A percentile compares a stretch with the other conserved stretches of the same genome.
Conservation (phyloP, 2,888 invertebrate species). For the Tenthredo notha region DNA sequence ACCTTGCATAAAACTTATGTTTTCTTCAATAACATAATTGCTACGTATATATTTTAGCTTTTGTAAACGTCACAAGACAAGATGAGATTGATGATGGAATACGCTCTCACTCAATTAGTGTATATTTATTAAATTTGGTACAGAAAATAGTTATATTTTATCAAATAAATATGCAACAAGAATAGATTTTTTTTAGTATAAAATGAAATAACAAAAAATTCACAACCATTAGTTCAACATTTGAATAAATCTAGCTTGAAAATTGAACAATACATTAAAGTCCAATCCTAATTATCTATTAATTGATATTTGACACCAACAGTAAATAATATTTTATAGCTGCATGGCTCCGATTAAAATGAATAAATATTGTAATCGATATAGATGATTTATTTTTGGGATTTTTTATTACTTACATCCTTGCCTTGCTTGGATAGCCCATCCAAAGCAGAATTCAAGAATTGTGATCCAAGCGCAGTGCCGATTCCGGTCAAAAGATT, state of each 20-base stretch:
- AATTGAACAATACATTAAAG: not conserved
- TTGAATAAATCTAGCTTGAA: not conserved
- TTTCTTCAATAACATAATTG: not conserved
- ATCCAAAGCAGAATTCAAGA: constrained; percentile 73
- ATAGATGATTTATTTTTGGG: not conserved
- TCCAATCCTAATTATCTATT: not conserved
- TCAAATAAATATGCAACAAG: not conserved
- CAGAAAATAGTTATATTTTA: not conserved
- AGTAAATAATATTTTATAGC: not conserved
- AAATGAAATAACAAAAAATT: constrained; percentile 16
- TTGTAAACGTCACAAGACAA: not conserved
- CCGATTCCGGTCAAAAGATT: constrained; percentile 72
- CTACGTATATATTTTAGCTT: not conserved
- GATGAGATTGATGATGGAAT: not conserved
- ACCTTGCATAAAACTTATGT: not conserved
- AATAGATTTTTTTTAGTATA: constrained; percentile 20
- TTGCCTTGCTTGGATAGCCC: constrained; percentile 70
- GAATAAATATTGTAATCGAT: not conserved
- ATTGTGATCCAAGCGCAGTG: constrained; percentile 69
- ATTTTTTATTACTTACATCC: constrained; percentile 67
- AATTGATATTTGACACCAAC: not conserved
- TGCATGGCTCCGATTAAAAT: not conserved
- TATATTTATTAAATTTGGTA: constrained; percentile 19
- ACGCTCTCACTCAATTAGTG: not conserved
- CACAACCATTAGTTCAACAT: constrained; percentile 2